phyloP scores from a whole-genome alignment of 1,140 invertebrate species.

The Pteromalus puparum region DNA sequence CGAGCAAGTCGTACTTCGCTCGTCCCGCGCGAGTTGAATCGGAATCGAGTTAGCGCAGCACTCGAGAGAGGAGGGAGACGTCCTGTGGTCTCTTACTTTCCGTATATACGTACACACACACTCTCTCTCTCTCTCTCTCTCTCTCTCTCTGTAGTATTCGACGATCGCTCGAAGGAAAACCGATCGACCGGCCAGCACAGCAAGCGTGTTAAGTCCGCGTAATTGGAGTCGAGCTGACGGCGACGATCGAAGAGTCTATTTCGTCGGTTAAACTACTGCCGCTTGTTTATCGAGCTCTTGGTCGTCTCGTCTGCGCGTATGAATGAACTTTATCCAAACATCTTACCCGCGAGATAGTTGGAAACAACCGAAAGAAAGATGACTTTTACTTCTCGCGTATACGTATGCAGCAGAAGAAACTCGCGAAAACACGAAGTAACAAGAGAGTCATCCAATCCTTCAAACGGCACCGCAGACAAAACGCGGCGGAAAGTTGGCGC shows the following conservation, averaged over 20 bases:
- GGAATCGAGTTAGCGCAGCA: constrained; percentile 34
- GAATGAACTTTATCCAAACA: too few species aligned
- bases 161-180: not conserved
- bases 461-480: not conserved
- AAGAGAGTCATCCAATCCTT: constrained; percentile 10
- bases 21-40: constrained; percentile 12
- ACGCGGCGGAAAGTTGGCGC: not conserved
- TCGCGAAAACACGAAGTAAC: not conserved
- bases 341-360: too few species aligned
- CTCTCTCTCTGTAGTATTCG: too few species aligned
- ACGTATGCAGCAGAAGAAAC: not conserved
- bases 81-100: not conserved
- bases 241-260: not conserved
- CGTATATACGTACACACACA: too few species aligned
- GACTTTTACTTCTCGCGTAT: not conserved
- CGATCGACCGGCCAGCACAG: not conserved
- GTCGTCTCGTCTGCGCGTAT: too few species aligned
- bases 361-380: not conserved
- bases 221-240: not conserved
- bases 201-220: not conserved
- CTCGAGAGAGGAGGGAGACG: not conserved
- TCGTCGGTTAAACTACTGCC: not conserved
- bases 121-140: too few species aligned
- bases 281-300: not conserved
- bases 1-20: not conserved